Evolutionary conservation across 2,888 invertebrate genomes (phyloP).

Genomic region (Nymphalis polychloros): DNA sequence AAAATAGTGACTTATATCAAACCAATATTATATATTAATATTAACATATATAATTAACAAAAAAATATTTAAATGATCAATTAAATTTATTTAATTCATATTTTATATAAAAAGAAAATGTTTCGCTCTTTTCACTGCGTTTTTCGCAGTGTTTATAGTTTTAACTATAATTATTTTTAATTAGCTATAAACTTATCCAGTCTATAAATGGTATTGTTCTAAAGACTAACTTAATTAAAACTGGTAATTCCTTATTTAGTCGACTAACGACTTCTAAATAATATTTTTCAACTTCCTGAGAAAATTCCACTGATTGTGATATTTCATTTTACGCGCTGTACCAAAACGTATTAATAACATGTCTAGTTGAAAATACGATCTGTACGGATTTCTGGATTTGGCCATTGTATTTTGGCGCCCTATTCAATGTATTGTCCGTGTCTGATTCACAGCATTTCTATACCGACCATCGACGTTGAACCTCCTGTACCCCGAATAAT

Average conservation of each 20-base stretch:
- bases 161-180: too few species aligned
- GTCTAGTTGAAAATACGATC: slow-evolving; percentile 41
- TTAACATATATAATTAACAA: too few species aligned
- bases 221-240: too few species aligned
- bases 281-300: neutral
- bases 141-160: too few species aligned
- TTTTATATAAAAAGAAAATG: neutral
- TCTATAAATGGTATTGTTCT: too few species aligned
- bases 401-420: slow-evolving; percentile 45
- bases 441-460: slow-evolving; percentile 47
- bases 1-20: neutral
- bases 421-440: slow-evolving; percentile 48
- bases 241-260: too few species aligned
- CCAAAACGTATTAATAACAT: slow-evolving; percentile 29
- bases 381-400: slow-evolving; percentile 38
- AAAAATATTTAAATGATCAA: too few species aligned
- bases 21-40: too few species aligned
- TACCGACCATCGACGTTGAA: slow-evolving; percentile 39
- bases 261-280: neutral
- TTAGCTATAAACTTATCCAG: too few species aligned
- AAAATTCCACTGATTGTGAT: neutral
- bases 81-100: neutral
- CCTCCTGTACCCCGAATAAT: slow-evolving; percentile 34
- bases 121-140: too few species aligned
- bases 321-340: slow-evolving; percentile 11